phyloP scores from a whole-genome alignment of 2,113 vertebrate species.

The Plectropomus leopardus region DNA sequence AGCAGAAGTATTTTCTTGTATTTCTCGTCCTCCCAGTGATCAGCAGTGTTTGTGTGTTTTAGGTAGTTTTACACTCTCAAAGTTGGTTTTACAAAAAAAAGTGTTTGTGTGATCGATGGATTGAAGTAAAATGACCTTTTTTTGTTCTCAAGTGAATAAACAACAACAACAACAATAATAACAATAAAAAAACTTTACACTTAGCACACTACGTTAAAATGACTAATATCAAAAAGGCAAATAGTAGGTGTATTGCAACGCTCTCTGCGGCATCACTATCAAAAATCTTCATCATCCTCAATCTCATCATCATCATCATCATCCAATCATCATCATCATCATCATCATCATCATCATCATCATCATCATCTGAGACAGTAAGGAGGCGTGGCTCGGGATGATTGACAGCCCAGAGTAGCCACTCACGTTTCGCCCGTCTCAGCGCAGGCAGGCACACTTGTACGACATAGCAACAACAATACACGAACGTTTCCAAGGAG shows the following conservation, averaged over 20 bases:
- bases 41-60: slow-evolving; percentile 25
- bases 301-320: slow-evolving; percentile 73
- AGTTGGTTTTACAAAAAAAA: slow-evolving; percentile 20
- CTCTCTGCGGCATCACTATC: slow-evolving; percentile 70
- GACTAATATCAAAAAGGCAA: slow-evolving; percentile 83
- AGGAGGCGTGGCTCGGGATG: slow-evolving; percentile 63
- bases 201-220: slow-evolving; percentile 78
- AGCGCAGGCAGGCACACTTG: slow-evolving; percentile 78
- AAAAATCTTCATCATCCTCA: slow-evolving; percentile 69
- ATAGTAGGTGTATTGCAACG: slow-evolving; percentile 71
- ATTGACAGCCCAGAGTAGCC: slow-evolving; percentile 73
- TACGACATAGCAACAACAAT: slow-evolving; percentile 69
- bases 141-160: slow-evolving; percentile 70
- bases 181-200: slow-evolving; percentile 56
- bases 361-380: slow-evolving; percentile 65
- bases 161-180: slow-evolving; percentile 67
- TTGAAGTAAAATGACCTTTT: slow-evolving; percentile 49
- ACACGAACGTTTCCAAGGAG: slow-evolving; percentile 59
- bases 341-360: slow-evolving; percentile 63
- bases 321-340: no score
- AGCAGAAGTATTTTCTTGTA: slow-evolving; percentile 28
- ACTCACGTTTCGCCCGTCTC: slow-evolving; percentile 69
- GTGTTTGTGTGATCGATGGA: slow-evolving; percentile 31
- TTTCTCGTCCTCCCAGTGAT: slow-evolving; percentile 36
- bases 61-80: slow-evolving; percentile 64